Percentiles rank a stretch among this genome's conserved stretches.
phyloP scores from a whole-genome alignment of 35 echinoderm and acorn worm species.

The Heliocidaris erythrogramma region DNA sequence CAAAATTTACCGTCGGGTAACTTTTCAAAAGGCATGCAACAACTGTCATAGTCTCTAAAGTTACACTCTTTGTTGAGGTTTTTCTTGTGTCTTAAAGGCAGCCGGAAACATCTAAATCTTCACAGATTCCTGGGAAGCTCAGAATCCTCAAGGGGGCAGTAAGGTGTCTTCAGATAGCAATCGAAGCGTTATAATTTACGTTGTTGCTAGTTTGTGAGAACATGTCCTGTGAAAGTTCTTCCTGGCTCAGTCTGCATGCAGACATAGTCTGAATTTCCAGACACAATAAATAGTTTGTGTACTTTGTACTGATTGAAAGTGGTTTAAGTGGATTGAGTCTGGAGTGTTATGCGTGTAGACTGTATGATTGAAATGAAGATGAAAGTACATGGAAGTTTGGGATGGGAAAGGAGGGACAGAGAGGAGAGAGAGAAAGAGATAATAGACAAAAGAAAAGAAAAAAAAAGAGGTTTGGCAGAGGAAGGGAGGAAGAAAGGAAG shows the following conservation, averaged over 20 bases:
- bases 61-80: neutral
- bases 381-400: no score
- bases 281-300: neutral
- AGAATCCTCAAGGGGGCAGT: neutral
- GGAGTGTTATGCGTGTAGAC: neutral
- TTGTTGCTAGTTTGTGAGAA: neutral
- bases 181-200: neutral
- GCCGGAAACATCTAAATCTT: neutral
- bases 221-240: neutral
- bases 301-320: neutral
- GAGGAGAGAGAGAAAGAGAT: neutral
- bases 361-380: neutral
- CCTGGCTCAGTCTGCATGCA: neutral
- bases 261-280: neutral
- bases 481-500: neutral
- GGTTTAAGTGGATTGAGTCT: neutral
- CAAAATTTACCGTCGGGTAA: no score
- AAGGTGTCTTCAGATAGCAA: neutral
- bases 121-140: neutral
- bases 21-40: no score
- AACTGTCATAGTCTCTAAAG: no score
- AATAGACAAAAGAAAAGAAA: no score
- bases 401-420: neutral
- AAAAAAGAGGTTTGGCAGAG: neutral
- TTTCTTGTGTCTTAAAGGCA: neutral